Percentiles rank a stretch among this genome's conserved stretches.
These are phyloP conservation scores for Eustalomyia histrio DNA, from an alignment of 2,888 invertebrate genomes.

Conservation along the genomic window DNA sequence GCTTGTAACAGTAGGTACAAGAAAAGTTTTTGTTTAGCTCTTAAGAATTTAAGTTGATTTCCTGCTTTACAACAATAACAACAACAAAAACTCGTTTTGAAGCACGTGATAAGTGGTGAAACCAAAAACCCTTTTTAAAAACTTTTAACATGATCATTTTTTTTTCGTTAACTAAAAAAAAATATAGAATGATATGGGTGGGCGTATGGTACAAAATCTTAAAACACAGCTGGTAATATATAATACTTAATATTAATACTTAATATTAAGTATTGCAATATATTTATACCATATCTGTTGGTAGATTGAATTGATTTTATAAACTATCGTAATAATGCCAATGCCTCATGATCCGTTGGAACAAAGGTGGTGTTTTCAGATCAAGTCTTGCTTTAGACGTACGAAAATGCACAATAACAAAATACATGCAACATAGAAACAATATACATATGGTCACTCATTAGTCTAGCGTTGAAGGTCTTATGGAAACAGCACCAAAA, in stretches of 20 bases:
- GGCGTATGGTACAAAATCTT: conserved; percentile 36
- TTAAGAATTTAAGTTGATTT: conserved; percentile 52
- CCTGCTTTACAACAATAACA: conserved; percentile 23
- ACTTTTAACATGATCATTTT: neutral
- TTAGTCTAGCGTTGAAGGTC: no score
- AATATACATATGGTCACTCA: no score
- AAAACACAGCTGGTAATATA: conserved; percentile 50
- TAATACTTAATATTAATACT: no score
- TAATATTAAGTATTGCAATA: conserved; percentile 45
- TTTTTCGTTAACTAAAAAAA: conserved; percentile 13
- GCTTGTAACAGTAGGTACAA: conserved; percentile 4
- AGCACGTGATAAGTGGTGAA: conserved; percentile 54
- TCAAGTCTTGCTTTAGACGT: no score
- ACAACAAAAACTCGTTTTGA: conserved; percentile 31
- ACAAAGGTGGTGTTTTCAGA: no score
- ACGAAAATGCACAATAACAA: no score
- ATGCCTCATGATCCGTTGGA: no score
- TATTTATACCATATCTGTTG: neutral
- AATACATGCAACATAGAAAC: no score
- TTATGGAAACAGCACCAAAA: no score
- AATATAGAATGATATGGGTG: conserved; percentile 31
- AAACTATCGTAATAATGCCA: neutral
- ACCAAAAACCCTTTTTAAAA: conserved; percentile 34
- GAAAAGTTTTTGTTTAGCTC: neutral
- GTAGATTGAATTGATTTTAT: neutral